Percentiles rank a stretch among this genome's conserved stretches.
Conservation (phyloP, 2,113 vertebrate species). For the Malaclemys terrapin region DNA sequence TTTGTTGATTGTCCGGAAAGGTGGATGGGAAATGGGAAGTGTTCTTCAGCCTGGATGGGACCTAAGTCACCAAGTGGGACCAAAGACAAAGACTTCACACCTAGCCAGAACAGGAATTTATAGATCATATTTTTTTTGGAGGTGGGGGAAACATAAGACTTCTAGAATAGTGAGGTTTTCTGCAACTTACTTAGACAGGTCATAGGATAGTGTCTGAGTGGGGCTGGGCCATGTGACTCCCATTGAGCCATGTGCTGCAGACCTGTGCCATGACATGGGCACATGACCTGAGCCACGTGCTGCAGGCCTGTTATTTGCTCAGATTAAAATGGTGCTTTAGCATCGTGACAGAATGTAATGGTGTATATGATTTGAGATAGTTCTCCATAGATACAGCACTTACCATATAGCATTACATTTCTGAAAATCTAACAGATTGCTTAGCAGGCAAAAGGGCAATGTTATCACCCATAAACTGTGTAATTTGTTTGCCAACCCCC, state of each 20-base stretch:
- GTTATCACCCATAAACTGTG: neutral
- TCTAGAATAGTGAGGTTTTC: neutral
- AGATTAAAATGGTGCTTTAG: neutral
- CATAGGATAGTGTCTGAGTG: neutral
- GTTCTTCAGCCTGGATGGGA: neutral
- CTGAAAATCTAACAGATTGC: neutral
- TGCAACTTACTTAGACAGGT: neutral
- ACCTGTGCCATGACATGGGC: no score
- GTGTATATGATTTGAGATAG: neutral
- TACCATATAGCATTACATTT: no score
- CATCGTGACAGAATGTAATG: neutral
- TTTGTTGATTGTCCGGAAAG: neutral
- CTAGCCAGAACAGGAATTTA: neutral
- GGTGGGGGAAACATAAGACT: neutral
- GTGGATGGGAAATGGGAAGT: neutral
- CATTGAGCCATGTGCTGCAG: neutral
- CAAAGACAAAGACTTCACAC: neutral
- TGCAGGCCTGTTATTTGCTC: neutral
- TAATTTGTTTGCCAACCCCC: neutral
- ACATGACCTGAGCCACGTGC: neutral
- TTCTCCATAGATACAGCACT: neutral
- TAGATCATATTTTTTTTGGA: neutral
- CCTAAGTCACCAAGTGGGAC: neutral
- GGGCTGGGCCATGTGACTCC: neutral
- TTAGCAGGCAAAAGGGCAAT: neutral